phyloP scores from a whole-genome alignment of 1,140 invertebrate genomes.

The Sesamia nonagrioides region DNA sequence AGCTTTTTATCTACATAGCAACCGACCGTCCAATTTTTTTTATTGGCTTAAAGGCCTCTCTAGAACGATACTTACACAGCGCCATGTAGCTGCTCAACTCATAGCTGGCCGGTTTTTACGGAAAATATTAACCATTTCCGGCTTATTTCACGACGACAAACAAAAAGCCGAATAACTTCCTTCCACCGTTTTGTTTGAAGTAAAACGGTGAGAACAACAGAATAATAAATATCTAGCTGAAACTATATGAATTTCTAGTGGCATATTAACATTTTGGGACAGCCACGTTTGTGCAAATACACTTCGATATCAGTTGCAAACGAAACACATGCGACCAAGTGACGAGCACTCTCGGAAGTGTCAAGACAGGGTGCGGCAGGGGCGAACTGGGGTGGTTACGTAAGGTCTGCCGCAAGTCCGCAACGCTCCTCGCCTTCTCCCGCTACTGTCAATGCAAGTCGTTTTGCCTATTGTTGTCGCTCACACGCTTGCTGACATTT shows the following conservation, averaged over 20 bases:
- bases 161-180: background rate
- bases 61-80: background rate
- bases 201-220: background rate
- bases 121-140: background rate
- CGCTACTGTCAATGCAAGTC: conserved; percentile 52
- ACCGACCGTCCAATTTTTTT: conserved; percentile 6
- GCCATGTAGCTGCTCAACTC: background rate
- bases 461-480: conserved; percentile 59
- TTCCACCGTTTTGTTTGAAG: background rate
- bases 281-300: conserved; percentile 25
- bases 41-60: background rate
- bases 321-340: conserved; percentile 50
- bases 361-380: conserved; percentile 61
- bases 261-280: conserved; percentile 2
- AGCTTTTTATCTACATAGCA: conserved; percentile 3
- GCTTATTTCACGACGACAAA: background rate
- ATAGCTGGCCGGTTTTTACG: background rate
- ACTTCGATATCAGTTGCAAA: conserved; percentile 48
- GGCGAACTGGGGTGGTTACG: conserved; percentile 63
- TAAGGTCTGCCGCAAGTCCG: conserved; percentile 64
- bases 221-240: background rate
- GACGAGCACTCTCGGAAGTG: conserved; percentile 66
- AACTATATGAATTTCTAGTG: background rate
- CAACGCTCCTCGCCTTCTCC: conserved; percentile 51
- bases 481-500: conserved; percentile 65